Base-by-base conservation (phyloP, 2,113 vertebrate species). In the Cynocephalus volans region DNA sequence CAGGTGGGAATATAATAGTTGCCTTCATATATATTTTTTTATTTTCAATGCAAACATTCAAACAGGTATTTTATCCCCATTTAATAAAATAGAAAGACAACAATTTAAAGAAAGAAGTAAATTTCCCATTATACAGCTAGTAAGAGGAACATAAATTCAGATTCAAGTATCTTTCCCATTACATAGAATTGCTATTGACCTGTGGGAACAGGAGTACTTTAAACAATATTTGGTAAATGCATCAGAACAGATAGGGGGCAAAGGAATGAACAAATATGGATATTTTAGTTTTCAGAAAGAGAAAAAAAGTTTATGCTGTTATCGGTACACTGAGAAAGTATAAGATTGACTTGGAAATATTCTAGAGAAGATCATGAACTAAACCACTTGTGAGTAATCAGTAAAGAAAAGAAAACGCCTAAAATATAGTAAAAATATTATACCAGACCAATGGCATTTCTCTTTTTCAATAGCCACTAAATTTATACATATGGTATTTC, bases 281-380 rank as follows among this genome's bases (percentile, higher is more conserved):
- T 58, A 19, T 28, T 15, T 56, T 52, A 11, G 9, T 8, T 67
- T 60, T 28, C n/a, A 33, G 21, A 95, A 54, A 41, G 33, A 41
- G 13, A 24, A 28, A 9, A 77, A 48, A 80, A 28, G 13, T 76
- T 18, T 88, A 48, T 88, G 45, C n/a, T 80, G 13, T 7, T 67
- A 82, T 62, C 72, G 58, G 13, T 9, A 72, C 0, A 65, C 6
- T 72, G 45, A 54, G 58, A 82, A 65, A 33, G 17, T 65, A 70
- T 93, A 18, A 81, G 24, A 58, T 31, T 18, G 31, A 48, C 13
- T 15, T 82, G 36, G 31, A 58, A 64, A 56, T 41, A 69, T 58
- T 58, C 72, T 88, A 77, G 15, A 54, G 41, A 91, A 91, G 36
- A 92, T 76, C 21, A 73, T 88, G 83, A 88, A 90, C 77, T 88